phyloP scores from a whole-genome alignment of 2,888 invertebrate species.

The Pseudococcus jackbeardsleyi region DNA sequence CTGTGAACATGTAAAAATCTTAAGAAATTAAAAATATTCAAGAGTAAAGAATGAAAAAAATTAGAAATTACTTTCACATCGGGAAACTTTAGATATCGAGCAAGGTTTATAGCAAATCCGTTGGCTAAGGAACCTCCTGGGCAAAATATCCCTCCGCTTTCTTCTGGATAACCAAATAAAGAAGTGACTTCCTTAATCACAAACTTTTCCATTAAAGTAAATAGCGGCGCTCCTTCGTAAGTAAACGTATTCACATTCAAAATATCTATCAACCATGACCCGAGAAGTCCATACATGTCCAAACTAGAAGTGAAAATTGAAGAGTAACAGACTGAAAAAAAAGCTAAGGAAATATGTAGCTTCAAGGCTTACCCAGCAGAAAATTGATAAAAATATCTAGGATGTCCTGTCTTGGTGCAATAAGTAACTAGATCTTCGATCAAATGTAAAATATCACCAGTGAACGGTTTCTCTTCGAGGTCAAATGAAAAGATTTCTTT shows the following conservation, averaged over 20 bases:
- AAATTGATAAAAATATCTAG: conserved; percentile 62
- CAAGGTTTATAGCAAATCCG: conserved; percentile 90
- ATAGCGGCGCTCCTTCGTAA: conserved; percentile 90
- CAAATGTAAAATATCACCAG: neutral
- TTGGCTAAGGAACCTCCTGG: conserved; percentile 93
- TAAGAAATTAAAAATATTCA: neutral
- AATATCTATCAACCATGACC: conserved; percentile 88
- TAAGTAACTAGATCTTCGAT: conserved; percentile 43
- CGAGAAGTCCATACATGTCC: conserved; percentile 86
- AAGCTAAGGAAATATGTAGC: neutral
- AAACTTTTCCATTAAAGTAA: conserved; percentile 88
- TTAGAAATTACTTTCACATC: conserved; percentile 77
- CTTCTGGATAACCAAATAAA: conserved; percentile 82
- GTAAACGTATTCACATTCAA: conserved; percentile 90
- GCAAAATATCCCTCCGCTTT: conserved; percentile 86
- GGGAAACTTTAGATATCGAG: conserved; percentile 80
- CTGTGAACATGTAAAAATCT: conserved; percentile 71
- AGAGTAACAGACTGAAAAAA: neutral
- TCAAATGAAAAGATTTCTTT: conserved; percentile 41
- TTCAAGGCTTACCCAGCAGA: conserved; percentile 51
- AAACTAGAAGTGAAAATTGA: conserved; percentile 70
- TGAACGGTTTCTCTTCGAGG: conserved; percentile 17
- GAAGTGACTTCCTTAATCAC: conserved; percentile 84
- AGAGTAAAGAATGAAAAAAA: neutral
- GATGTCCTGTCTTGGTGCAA: conserved; percentile 56